A percentile compares a stretch with the other conserved stretches of the same genome.
Conservation (phyloP, 2,797 vertebrate genomes). For the Hafferia zeledoni region DNA sequence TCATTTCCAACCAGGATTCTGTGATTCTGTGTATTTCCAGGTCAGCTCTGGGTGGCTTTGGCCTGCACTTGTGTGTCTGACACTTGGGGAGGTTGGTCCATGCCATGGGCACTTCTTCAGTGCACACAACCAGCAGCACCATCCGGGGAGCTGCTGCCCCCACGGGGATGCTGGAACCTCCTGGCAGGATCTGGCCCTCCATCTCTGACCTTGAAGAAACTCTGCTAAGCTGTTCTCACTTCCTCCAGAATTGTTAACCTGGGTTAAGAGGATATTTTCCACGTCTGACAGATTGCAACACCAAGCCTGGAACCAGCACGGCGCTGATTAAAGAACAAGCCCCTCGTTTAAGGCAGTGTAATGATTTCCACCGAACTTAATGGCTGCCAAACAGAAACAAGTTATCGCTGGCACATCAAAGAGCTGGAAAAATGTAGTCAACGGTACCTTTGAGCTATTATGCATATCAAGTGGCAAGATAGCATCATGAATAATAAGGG, state of each 20-base stretch:
- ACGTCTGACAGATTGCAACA: background rate
- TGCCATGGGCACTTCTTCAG: background rate
- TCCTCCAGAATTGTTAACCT: background rate
- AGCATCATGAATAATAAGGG: constrained; percentile 53
- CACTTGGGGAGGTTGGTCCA: rapidly evolving
- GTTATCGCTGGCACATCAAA: constrained; percentile 65
- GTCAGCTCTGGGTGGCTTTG: background rate
- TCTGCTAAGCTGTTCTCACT: background rate
- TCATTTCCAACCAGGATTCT: background rate
- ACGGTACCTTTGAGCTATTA: constrained; percentile 59
- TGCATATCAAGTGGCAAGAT: constrained; percentile 48
- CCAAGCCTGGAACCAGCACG: background rate
- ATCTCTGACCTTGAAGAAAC: background rate
- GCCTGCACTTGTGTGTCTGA: rapidly evolving
- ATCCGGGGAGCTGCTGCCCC: background rate
- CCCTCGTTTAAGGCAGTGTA: background rate
- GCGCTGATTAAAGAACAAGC: constrained; percentile 20
- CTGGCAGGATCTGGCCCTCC: rapidly evolving
- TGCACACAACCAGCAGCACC: rapidly evolving
- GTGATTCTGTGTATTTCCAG: rapidly evolving
- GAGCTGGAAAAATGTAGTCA: constrained; percentile 62
- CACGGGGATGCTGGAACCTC: rapidly evolving
- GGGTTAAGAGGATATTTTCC: background rate
- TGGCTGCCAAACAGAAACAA: constrained; percentile 57
- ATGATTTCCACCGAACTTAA: constrained; percentile 55